phyloP scores from a whole-genome alignment of 2,797 vertebrate genomes.

The Salmo trutta region DNA sequence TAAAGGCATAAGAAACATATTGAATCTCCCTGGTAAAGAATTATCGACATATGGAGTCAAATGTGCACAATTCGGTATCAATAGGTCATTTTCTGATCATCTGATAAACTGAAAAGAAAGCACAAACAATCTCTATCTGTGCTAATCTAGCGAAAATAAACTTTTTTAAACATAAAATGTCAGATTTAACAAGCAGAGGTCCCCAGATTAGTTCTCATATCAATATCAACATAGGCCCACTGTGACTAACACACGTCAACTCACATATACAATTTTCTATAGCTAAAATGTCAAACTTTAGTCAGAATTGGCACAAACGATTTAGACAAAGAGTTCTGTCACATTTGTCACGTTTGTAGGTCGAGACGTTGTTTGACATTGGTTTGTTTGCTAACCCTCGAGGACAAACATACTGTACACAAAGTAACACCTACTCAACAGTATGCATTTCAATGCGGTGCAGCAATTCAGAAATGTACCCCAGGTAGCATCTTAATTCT shows the following conservation, averaged over 20 bases:
- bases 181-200: not conserved
- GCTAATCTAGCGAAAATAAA: not conserved
- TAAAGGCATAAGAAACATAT: not conserved
- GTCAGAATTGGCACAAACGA: not conserved
- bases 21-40: no score
- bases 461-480: not conserved
- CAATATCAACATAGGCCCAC: not conserved
- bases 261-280: not conserved
- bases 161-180: not conserved
- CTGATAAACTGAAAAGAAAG: not conserved
- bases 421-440: not conserved
- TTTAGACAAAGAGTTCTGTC: not conserved
- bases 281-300: not conserved
- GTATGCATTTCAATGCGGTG: not conserved
- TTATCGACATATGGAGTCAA: not conserved
- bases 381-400: not conserved
- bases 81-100: no score
- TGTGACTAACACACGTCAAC: not conserved
- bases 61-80: not conserved
- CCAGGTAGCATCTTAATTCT: not conserved
- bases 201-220: not conserved
- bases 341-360: not conserved
- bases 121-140: not conserved
- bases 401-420: not conserved
- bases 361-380: slow-evolving; percentile 1